Conservation (phyloP, 2,888 invertebrate species). For the Hyposoter dolosus region DNA sequence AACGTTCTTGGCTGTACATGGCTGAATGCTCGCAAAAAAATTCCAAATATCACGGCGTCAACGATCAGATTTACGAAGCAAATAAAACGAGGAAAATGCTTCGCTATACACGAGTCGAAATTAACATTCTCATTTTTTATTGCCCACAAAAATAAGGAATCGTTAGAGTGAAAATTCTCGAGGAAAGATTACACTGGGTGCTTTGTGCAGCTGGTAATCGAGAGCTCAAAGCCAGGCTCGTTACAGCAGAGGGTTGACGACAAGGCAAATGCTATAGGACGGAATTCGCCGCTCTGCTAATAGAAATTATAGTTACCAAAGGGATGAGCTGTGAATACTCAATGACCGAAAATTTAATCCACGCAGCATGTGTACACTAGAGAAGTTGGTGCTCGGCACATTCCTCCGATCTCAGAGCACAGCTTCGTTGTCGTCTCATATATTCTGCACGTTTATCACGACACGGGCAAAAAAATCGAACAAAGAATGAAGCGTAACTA, state of each 20-base stretch:
- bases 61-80: not conserved
- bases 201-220: constrained; percentile 34
- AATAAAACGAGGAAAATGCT: not conserved
- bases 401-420: constrained; percentile 19
- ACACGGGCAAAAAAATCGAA: not conserved
- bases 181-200: constrained; percentile 42
- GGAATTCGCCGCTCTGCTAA: constrained; percentile 26
- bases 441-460: constrained; percentile 17
- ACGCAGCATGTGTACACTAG: constrained; percentile 11
- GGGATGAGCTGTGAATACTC: constrained; percentile 57
- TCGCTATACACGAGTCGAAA: not conserved
- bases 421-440: constrained; percentile 8
- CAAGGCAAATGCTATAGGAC: not conserved
- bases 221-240: constrained; percentile 57
- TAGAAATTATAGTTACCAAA: constrained; percentile 58
- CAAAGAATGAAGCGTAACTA: not conserved
- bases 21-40: not conserved
- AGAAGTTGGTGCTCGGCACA: not conserved
- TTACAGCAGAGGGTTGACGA: constrained; percentile 24
- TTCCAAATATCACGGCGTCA: not conserved
- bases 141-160: not conserved
- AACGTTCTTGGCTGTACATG: not conserved
- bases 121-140: not conserved
- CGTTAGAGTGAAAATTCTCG: not conserved
- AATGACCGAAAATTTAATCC: constrained; percentile 55